Evolutionary conservation across 2,888 invertebrate species (phyloP), one percentile per base, ranked within the genome.

Genomic region (Eupeodes luniger): DNA sequence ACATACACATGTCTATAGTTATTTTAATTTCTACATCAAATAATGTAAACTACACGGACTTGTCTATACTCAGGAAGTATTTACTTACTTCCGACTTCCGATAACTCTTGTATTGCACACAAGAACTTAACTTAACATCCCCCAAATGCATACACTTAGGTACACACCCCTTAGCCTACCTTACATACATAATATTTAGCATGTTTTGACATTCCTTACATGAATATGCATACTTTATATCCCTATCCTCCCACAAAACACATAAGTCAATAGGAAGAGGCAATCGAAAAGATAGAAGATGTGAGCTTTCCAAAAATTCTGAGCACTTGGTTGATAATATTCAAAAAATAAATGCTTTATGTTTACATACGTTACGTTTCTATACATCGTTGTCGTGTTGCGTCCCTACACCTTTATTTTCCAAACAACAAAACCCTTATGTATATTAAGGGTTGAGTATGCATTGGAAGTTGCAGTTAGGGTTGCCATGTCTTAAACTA

Each of bases 301-400:
- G 55, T 55, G 27, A 70, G 40, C 87, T 62, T 87, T 27, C 72
- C 79, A 4, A 80, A 87, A 87, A 82, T 67, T 61, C 87, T 87
- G 87, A 83, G 83, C 83, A 62, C 87, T 87, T 87, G 87, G 83
- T 83, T 83, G 87, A 55, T 51, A 80, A 77, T 83, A 87, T 87
- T 83, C 74, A 81, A 80, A 80, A 74, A 34, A 87, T 62, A 83
- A 76, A 75, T 75, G 62, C 83, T 80, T 27, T 81, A 75, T 80
- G 69, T 86, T 69, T 80, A 76, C 64, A 82, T 40, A 36, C 14
- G 27, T 47, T 27, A 14, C 12, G 36, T 2, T 34, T 27, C n/a
- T n/a, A 9, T 5, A 51, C 36, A 51, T 34, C 51, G n/a, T 10
- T 27, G 34, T 49, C 19, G 12, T n/a, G 10, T 4, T 62, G 34